phyloP scores from a whole-genome alignment of 2,797 vertebrate species.

The Sebastes nivosus region DNA sequence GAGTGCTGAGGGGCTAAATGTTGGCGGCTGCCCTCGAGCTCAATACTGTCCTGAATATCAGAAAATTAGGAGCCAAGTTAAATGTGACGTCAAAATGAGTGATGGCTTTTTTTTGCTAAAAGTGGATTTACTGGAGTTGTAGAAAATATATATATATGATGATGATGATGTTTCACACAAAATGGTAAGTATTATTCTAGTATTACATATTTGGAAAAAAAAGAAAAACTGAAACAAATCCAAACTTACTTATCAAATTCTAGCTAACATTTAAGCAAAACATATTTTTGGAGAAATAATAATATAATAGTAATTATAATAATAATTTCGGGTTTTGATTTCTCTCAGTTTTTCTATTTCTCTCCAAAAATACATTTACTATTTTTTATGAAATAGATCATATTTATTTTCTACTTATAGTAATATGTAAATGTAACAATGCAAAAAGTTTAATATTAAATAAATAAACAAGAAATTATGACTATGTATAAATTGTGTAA shows the following conservation, averaged over 20 bases:
- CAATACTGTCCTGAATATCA: constrained; percentile 8
- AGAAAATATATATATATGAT: neutral
- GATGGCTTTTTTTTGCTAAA: neutral
- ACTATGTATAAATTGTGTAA: neutral
- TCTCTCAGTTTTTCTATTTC: neutral
- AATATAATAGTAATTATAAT: too few relatives aligned
- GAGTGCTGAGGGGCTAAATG: neutral
- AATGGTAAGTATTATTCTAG: neutral
- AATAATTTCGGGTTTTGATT: neutral
- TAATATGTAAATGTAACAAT: neutral
- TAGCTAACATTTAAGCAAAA: neutral
- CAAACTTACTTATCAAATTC: neutral
- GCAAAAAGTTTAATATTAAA: neutral
- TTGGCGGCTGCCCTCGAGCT: neutral
- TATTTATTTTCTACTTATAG: neutral
- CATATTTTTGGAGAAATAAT: too few relatives aligned
- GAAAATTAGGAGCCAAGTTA: neutral
- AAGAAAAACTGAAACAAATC: neutral
- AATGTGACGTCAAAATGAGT: neutral
- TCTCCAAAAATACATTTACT: neutral
- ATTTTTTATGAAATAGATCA: neutral
- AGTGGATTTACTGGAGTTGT: neutral
- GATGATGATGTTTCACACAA: neutral
- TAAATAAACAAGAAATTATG: neutral
- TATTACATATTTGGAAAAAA: neutral